A percentile compares a stretch with the other conserved stretches of the same genome.
phyloP scores from a whole-genome alignment of 2,888 invertebrate genomes.

The Oxyteleia sp. region DNA sequence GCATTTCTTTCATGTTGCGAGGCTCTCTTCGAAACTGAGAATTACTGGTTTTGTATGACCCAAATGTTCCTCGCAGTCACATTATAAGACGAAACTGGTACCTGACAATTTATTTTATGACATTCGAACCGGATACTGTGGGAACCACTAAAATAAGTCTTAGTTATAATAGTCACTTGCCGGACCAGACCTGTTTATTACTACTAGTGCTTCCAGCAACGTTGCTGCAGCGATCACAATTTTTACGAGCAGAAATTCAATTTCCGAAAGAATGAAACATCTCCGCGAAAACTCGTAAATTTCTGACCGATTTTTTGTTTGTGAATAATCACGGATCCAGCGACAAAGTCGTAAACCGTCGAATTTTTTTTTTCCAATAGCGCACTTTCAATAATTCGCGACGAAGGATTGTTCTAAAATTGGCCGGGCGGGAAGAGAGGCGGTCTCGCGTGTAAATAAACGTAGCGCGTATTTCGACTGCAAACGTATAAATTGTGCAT shows the following conservation, averaged over 20 bases:
- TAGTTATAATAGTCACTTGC: conserved; percentile 52
- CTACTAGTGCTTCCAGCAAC: conserved; percentile 55
- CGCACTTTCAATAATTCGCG: neutral
- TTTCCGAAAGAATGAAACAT: conserved; percentile 18
- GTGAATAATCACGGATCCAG: neutral
- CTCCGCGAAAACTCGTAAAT: conserved; percentile 43
- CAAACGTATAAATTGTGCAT: conserved; percentile 30
- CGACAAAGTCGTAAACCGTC: neutral
- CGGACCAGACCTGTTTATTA: conserved; percentile 51
- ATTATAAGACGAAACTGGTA: conserved; percentile 75
- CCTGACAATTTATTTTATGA: conserved; percentile 78
- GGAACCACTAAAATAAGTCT: conserved; percentile 69
- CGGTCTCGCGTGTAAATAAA: neutral
- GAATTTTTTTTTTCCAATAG: neutral
- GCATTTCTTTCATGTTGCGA: conserved; percentile 52
- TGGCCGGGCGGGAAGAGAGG: neutral
- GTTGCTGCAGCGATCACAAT: conserved; percentile 19
- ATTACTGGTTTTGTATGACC: conserved; percentile 71
- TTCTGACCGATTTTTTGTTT: conserved; percentile 8
- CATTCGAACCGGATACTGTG: conserved; percentile 79
- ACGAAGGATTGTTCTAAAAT: neutral
- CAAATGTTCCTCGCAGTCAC: conserved; percentile 71
- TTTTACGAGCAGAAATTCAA: conserved; percentile 51
- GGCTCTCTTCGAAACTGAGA: conserved; percentile 56
- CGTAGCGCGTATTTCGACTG: neutral